Base-by-base conservation (phyloP, 2,113 vertebrate genomes). In the Cyanoderma ruficeps region DNA sequence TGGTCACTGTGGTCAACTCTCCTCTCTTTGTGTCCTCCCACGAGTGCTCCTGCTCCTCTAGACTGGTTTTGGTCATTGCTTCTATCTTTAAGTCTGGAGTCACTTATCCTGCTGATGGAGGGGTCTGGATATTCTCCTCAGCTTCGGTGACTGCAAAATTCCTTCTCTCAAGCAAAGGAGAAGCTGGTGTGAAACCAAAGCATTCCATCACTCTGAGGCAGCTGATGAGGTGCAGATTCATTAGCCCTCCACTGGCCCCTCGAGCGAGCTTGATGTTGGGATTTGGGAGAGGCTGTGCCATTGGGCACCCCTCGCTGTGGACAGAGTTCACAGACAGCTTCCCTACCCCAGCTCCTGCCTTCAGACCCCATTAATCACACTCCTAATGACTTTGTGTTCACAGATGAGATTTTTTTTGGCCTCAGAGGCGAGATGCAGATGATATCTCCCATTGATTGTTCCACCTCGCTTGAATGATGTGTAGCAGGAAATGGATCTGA, bases 231-330 rank as follows among this genome's bases (percentile, higher is more conserved):
- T 3, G 11, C 63, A 16, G 53, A 41, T 76, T 41, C 39, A 59
- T n/a, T 15, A 28, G 4, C 28, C 8, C 39, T 83, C 50, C 1
- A 0, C 16, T 7, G 24, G 57, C 41, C 60, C 33, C 65, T 13
- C 0, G 0, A 20, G n/a, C 0, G 0, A 24, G 23, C 30, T 47
- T 0, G 9, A 2, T 47, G 41, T 4, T 64, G 8, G n/a, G 68
- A 21, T 44, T 12, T 5, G 31, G 67, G 63, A 21, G 31, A 39
- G 57, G 11, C 57, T 0, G 2, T n/a, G 44, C 67, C 3, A 3
- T 0, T 37, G 15, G 4, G 35, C 47, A 44, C 20, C 60, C 33
- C 9, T 65, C 0, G 3, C 1, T 3, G 28, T 3, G 33, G 79
- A 5, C 11, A 61, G 46, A 42, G 64, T 60, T 27, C 33, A 44